Evolutionary conservation across 2,113 vertebrate species (phyloP).

Genomic region (Pseudopodoces humilis): DNA sequence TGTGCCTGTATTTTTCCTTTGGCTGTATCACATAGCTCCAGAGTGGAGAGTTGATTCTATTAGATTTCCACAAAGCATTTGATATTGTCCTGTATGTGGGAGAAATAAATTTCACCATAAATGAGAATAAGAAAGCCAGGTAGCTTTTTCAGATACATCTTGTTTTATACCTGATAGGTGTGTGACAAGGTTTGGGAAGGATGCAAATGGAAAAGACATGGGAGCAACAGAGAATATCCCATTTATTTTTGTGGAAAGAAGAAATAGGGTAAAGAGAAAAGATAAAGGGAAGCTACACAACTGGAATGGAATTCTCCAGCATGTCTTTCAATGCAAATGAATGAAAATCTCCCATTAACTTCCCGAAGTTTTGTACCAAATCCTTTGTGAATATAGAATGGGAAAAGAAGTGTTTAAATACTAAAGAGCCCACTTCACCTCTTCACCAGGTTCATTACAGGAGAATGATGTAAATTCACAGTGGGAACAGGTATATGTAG

Average conservation of each 20-base stretch:
- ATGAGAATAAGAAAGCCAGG: background rate
- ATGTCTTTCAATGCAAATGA: background rate
- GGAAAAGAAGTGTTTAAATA: background rate
- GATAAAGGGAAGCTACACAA: background rate
- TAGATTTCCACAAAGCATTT: background rate
- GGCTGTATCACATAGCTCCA: background rate
- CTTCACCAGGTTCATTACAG: background rate
- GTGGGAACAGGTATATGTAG: background rate
- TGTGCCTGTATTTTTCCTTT: background rate
- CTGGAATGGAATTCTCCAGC: background rate
- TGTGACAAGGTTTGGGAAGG: background rate
- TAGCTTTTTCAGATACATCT: background rate
- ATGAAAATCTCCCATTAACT: background rate
- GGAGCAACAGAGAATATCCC: background rate
- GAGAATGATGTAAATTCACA: background rate
- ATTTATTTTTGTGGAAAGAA: background rate
- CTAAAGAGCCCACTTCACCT: background rate
- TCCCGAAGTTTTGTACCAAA: background rate
- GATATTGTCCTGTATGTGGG: background rate
- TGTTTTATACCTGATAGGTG: background rate
- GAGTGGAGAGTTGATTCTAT: background rate
- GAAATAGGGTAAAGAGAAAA: background rate
- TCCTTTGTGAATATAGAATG: background rate
- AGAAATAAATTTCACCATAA: background rate
- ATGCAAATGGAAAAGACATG: background rate